Conservation (phyloP, 2,113 vertebrate species). For the Copsychus sechellarum region DNA sequence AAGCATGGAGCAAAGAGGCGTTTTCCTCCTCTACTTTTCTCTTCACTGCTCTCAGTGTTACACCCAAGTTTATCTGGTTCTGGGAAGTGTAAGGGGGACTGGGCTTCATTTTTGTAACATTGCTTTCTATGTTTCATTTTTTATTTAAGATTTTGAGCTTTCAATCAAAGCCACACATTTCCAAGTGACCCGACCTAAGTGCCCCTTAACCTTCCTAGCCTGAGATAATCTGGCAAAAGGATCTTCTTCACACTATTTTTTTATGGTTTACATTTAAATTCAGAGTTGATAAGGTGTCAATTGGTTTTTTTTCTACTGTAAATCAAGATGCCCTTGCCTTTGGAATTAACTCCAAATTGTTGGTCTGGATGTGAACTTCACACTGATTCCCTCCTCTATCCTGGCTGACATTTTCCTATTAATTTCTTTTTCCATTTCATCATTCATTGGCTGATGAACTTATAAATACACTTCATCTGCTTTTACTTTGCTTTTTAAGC, state of each 20-base stretch:
- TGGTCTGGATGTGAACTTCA: conserved; percentile 73
- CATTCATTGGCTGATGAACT: conserved; percentile 77
- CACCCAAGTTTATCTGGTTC: not conserved
- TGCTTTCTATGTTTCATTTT: not conserved
- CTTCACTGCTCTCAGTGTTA: not conserved
- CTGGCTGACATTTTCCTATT: conserved; percentile 77
- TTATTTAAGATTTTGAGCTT: conserved; percentile 22
- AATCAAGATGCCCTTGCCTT: conserved; percentile 65
- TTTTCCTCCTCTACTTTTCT: not conserved
- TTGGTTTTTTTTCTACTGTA: conserved; percentile 31
- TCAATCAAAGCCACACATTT: conserved; percentile 60
- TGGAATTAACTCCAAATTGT: conserved; percentile 71
- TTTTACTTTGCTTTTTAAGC: conserved; percentile 82
- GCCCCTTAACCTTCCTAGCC: conserved; percentile 23
- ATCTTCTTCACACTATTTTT: conserved; percentile 38
- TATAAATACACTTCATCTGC: conserved; percentile 81
- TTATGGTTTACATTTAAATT: conserved; percentile 61
- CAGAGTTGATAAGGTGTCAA: conserved; percentile 43
- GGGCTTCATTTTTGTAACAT: not conserved
- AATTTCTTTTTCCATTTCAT: conserved; percentile 77
- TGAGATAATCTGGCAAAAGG: not conserved
- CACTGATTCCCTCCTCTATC: conserved; percentile 63
- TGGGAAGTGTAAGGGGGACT: not conserved
- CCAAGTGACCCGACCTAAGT: conserved; percentile 24
- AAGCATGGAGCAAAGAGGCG: not conserved